A percentile compares a stretch with the other conserved stretches of the same genome.
Evolutionary conservation across 1,140 invertebrate species (phyloP).

Genomic region (Bombus pascuorum): DNA sequence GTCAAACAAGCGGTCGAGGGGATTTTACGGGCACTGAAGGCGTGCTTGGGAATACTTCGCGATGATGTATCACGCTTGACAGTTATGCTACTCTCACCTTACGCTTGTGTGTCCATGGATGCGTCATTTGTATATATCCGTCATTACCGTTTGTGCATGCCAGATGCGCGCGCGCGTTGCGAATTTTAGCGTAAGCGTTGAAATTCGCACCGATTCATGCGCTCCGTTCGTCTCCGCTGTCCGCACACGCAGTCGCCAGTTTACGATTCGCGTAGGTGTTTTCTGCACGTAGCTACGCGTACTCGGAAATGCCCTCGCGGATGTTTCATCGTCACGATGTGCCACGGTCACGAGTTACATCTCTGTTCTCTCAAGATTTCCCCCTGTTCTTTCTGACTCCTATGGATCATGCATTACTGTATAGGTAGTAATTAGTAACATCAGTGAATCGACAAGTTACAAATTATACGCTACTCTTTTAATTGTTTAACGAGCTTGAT

Average conservation of each 20-base stretch:
- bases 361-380: neutral
- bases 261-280: slow-evolving; percentile 12
- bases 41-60: slow-evolving; percentile 45
- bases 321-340: slow-evolving; percentile 19
- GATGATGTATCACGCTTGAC: slow-evolving; percentile 63
- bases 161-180: slow-evolving; percentile 9
- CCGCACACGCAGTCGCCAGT: neutral
- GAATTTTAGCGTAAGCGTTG: neutral
- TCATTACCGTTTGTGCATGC: slow-evolving; percentile 8
- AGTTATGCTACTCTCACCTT: slow-evolving; percentile 61
- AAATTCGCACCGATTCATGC: neutral
- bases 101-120: slow-evolving; percentile 14
- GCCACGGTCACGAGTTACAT: slow-evolving; percentile 21
- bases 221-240: neutral
- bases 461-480: too few relatives aligned
- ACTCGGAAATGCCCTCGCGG: slow-evolving; percentile 15
- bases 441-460: too few relatives aligned
- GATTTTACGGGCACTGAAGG: slow-evolving; percentile 46
- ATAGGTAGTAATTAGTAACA: too few relatives aligned
- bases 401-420: neutral
- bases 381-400: neutral
- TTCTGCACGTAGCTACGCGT: neutral
- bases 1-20: slow-evolving; percentile 38
- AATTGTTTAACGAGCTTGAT: too few relatives aligned
- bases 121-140: slow-evolving; percentile 12